phyloP scores from a whole-genome alignment of 2,113 vertebrate genomes.

The Gobio gobio region DNA sequence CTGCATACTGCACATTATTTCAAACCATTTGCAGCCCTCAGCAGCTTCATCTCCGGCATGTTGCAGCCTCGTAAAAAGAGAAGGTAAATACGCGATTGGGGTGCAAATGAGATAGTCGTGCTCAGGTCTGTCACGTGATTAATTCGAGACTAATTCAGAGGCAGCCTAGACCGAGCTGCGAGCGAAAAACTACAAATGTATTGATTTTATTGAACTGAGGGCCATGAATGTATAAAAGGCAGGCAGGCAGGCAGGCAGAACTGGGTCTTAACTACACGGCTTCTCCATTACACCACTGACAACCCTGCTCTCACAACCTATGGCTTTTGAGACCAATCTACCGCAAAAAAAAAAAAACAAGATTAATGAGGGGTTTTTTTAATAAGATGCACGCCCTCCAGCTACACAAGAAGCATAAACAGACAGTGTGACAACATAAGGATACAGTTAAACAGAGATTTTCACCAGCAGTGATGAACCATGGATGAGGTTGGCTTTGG shows the following conservation, averaged over 20 bases:
- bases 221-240: slow-evolving; percentile 53
- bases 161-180: slow-evolving; percentile 42
- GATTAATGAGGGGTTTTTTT: slow-evolving; percentile 44
- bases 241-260: slow-evolving; percentile 34
- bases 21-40: slow-evolving; percentile 13
- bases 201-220: slow-evolving; percentile 53
- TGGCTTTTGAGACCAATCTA: slow-evolving; percentile 43
- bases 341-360: slow-evolving; percentile 9
- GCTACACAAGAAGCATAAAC: slow-evolving; percentile 11
- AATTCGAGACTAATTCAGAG: slow-evolving; percentile 49
- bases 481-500: neutral
- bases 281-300: slow-evolving; percentile 55
- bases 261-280: slow-evolving; percentile 13
- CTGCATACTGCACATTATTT: slow-evolving; percentile 24
- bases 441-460: neutral
- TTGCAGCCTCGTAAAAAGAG: neutral
- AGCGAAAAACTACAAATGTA: slow-evolving; percentile 52
- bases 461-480: neutral
- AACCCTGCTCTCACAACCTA: slow-evolving; percentile 15
- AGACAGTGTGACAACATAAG: slow-evolving; percentile 41
- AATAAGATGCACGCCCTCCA: slow-evolving; percentile 21
- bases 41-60: slow-evolving; percentile 3
- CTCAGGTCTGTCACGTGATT: slow-evolving; percentile 29
- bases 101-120: slow-evolving; percentile 6
- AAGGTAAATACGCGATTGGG: slow-evolving; percentile 17